Evolutionary conservation across 2,888 invertebrate genomes (phyloP).

Genomic region (Dyspetes luteomarginatus): DNA sequence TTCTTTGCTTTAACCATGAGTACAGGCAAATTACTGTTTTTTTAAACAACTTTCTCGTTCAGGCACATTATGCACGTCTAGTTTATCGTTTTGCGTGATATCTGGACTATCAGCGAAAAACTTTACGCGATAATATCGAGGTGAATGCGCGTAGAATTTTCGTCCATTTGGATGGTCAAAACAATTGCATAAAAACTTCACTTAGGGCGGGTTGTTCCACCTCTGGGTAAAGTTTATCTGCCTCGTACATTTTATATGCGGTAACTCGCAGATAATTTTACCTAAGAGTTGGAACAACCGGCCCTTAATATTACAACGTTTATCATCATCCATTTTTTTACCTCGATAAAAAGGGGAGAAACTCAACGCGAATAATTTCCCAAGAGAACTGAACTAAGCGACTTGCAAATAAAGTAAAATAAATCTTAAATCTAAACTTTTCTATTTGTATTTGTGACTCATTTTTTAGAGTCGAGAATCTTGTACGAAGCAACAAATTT

Average conservation of each 20-base stretch:
- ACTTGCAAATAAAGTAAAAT: slow-evolving; percentile 5
- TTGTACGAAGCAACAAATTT: no score
- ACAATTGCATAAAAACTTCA: slow-evolving; percentile 38
- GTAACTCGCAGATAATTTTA: no score
- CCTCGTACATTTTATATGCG: no score
- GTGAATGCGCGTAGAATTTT: slow-evolving; percentile 10
- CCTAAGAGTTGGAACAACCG: no score
- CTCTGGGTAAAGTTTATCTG: no score
- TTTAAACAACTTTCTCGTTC: not conserved
- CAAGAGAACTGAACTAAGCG: not conserved
- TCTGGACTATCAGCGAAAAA: not conserved
- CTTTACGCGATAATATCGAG: slow-evolving; percentile 9
- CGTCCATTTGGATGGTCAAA: slow-evolving; percentile 8
- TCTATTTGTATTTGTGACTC: not conserved
- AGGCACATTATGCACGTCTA: not conserved
- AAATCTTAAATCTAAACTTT: no score
- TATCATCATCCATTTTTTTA: slow-evolving; percentile 14
- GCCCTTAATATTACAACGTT: slow-evolving; percentile 14
- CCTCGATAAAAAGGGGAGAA: not conserved
- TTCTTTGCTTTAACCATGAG: not conserved
- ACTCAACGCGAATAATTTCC: slow-evolving; percentile 1
- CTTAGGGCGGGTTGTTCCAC: no score
- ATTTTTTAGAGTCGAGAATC: not conserved
- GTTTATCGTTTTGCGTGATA: slow-evolving; percentile 34
- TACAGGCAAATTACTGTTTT: not conserved